Base-by-base conservation (phyloP, 2,797 vertebrate species). In the Pseudomugil gertrudae region DNA sequence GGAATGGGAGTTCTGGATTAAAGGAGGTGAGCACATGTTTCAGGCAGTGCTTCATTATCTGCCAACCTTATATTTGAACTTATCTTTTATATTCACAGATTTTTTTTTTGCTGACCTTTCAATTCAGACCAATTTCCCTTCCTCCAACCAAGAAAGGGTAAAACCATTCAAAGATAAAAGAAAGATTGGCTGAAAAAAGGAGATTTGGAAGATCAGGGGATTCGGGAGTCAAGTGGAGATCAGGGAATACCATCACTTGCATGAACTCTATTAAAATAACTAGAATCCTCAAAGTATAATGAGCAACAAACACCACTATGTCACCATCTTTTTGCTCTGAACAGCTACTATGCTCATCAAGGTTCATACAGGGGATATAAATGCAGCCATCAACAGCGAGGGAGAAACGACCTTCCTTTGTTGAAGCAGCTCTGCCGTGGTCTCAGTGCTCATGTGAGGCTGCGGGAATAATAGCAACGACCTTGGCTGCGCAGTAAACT, bases 401-500 rank as follows among this genome's bases (percentile, higher is more conserved):
- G 64, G 71, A 59, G 58, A 66, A 50, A 72, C 76, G 90, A 92
- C 92, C 92, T 93, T 93, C 86, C 84, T 84, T 87, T 85, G 86
- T 88, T 68, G 62, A 60, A 82, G 72, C 80, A 6, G 69, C 78
- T 67, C 80, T 69, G 57, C 76, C 64, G 73, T 57, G 40, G 61
- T 81, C 53, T 59, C 66, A 0, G 50, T 1, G 67, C 80, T 74
- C 57, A 23, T 45, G 55, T 0, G 63, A 77, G 68, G 81, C 79
- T 59, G 71, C 58, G 72, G 79, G 79, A 91, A 88, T 86, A 85
- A 91, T 65, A 75, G 87, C 85, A 57, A 64, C 62, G 90, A 92
- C 92, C 91, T 93, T 91, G 91, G 86, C 84, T 74, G 76, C 3
- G 72, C 78, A 72, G 82, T 91, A 91, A 92, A 93, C 83, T 87